These are phyloP conservation scores for Episyrphus balteatus DNA, from an alignment of 1,140 invertebrate genomes.

Conservation along the genomic window DNA sequence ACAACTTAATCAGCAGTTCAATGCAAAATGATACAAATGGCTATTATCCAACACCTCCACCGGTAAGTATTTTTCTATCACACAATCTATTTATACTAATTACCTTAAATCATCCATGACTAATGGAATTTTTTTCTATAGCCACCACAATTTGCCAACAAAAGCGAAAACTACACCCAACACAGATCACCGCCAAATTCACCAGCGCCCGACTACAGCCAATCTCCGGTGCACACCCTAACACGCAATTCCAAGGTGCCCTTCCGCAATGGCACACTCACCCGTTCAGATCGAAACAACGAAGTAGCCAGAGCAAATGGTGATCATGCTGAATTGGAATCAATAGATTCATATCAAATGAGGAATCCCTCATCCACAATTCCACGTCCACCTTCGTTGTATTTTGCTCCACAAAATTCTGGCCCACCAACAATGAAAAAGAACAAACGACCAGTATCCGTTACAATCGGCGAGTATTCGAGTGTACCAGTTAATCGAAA, in stretches of 20 bases:
- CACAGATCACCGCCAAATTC: constrained; percentile 18
- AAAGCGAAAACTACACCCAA: no score
- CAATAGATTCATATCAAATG: constrained; percentile 57
- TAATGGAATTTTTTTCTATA: constrained; percentile 10
- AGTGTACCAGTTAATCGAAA: constrained; percentile 38
- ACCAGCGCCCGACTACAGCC: constrained; percentile 52
- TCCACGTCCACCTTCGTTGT: constrained; percentile 54
- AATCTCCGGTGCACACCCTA: constrained; percentile 6
- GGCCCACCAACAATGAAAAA: constrained; percentile 41
- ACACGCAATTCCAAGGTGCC: not conserved
- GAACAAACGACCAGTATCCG: constrained; percentile 41
- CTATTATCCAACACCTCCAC: constrained; percentile 46
- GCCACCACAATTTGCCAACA: constrained; percentile 35
- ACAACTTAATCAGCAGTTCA: constrained; percentile 12
- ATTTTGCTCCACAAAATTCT: constrained; percentile 45
- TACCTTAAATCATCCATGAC: not conserved
- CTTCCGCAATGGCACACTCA: constrained; percentile 10
- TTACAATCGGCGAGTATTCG: constrained; percentile 58
- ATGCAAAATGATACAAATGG: constrained; percentile 12
- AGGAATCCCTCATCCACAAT: constrained; percentile 46
- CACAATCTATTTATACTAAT: constrained; percentile 1
- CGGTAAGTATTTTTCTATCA: constrained; percentile 42
- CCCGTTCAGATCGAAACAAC: constrained; percentile 12
- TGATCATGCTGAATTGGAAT: constrained; percentile 55
- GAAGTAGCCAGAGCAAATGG: constrained; percentile 34